Conservation (phyloP, 1,140 invertebrate species). For the Pristionchus pacificus region DNA sequence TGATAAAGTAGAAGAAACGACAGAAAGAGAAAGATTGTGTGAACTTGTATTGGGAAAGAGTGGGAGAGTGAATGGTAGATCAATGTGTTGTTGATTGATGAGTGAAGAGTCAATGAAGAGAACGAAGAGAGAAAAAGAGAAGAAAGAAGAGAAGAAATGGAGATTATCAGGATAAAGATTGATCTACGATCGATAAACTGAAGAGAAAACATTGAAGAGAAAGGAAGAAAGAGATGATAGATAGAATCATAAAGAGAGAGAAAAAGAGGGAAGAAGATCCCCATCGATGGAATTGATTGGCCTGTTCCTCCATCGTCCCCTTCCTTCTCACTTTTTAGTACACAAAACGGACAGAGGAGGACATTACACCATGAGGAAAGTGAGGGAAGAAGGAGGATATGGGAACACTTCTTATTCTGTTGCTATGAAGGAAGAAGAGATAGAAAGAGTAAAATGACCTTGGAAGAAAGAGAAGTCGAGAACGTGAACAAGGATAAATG, state of each 20-base stretch:
- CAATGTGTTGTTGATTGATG: background rate
- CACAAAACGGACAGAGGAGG: too few species aligned
- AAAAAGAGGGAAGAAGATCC: background rate
- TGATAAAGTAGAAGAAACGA: background rate
- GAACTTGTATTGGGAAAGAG: background rate
- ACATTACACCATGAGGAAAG: background rate
- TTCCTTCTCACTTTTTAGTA: background rate
- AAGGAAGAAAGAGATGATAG: background rate
- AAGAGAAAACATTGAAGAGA: conserved; percentile 2
- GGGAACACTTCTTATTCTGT: too few species aligned
- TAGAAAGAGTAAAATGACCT: background rate
- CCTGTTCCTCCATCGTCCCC: background rate
- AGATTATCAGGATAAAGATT: background rate
- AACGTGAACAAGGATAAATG: too few species aligned
- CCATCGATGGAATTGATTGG: conserved; percentile 6
- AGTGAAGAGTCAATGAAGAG: background rate
- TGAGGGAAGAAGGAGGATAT: too few species aligned
- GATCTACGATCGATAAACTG: too few species aligned
- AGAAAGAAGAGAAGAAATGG: background rate
- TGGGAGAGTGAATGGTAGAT: background rate
- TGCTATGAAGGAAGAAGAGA: too few species aligned
- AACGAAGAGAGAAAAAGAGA: conserved; percentile 4
- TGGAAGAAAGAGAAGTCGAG: background rate
- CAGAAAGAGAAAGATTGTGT: background rate
- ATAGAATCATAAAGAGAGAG: background rate